A percentile compares a stretch with the other conserved stretches of the same genome.
Conservation (phyloP, 2,888 invertebrate species). For the Alcis repandata region DNA sequence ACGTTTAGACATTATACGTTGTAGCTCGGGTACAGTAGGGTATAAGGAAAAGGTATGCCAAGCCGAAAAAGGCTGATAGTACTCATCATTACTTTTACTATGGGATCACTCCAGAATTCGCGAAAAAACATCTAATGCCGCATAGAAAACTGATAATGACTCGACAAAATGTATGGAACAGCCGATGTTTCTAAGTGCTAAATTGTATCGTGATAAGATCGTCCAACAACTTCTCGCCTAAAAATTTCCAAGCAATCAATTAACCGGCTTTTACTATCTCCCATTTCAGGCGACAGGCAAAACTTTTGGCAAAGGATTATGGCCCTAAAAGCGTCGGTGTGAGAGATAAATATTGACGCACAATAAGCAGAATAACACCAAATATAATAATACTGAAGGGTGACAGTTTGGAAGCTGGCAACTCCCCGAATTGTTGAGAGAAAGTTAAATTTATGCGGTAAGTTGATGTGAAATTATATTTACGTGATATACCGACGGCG, state of each 20-base stretch:
- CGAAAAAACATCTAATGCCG: too few species aligned
- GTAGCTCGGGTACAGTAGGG: too few species aligned
- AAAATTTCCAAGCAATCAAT: constrained; percentile 60
- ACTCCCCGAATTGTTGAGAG: constrained; percentile 69
- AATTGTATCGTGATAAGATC: constrained; percentile 2
- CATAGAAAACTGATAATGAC: too few species aligned
- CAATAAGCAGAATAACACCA: constrained; percentile 46
- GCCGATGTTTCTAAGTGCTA: background rate
- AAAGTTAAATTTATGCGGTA: constrained; percentile 75
- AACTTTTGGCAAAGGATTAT: constrained; percentile 52
- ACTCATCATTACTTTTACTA: too few species aligned
- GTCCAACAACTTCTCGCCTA: constrained; percentile 1
- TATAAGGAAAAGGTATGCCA: too few species aligned
- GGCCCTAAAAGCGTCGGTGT: constrained; percentile 46
- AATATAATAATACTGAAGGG: constrained; percentile 62
- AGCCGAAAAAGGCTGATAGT: too few species aligned
- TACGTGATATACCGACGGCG: constrained; percentile 57
- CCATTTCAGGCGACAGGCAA: constrained; percentile 47
- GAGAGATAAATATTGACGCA: constrained; percentile 58
- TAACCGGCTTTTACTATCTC: constrained; percentile 56
- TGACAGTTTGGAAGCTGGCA: constrained; percentile 69
- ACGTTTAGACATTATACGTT: too few species aligned
- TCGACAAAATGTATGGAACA: too few species aligned
- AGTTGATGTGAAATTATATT: constrained; percentile 68
- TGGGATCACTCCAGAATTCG: too few species aligned